Evolutionary conservation across 2,113 vertebrate genomes (phyloP).

Genomic region (Piprites chloris): DNA sequence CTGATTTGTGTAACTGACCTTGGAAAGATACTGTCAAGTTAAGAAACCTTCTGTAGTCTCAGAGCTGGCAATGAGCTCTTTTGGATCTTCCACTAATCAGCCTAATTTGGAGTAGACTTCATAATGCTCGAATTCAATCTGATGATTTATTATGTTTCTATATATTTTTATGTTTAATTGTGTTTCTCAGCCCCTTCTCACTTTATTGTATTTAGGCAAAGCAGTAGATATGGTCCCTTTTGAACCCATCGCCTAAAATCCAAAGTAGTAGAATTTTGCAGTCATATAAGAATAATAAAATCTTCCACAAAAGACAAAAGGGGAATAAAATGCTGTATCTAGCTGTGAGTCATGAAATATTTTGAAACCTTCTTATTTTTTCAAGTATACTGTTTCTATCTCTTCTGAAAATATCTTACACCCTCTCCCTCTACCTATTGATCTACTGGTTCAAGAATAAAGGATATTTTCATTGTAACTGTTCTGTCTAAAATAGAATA

Average conservation of each 20-base stretch:
- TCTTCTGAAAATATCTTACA: neutral
- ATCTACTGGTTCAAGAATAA: neutral
- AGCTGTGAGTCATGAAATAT: neutral
- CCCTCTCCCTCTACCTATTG: neutral
- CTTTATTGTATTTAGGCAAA: neutral
- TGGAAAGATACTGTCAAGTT: neutral
- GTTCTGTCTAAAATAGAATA: neutral
- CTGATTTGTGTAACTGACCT: neutral
- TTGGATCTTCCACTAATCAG: neutral
- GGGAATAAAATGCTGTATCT: neutral
- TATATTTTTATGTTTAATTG: neutral
- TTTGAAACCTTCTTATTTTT: neutral
- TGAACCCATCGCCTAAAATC: neutral
- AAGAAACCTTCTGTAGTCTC: neutral
- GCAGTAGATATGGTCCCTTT: neutral
- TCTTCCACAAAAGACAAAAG: neutral
- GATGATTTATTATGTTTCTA: neutral
- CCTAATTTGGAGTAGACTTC: neutral
- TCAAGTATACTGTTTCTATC: neutral
- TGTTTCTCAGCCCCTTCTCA: neutral
- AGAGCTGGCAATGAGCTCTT: neutral
- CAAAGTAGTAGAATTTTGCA: neutral
- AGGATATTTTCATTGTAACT: neutral
- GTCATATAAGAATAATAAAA: conserved; percentile 6
- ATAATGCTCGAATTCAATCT: neutral